Conservation (phyloP, 2,797 vertebrate species). For the Acanthurus tractus region DNA sequence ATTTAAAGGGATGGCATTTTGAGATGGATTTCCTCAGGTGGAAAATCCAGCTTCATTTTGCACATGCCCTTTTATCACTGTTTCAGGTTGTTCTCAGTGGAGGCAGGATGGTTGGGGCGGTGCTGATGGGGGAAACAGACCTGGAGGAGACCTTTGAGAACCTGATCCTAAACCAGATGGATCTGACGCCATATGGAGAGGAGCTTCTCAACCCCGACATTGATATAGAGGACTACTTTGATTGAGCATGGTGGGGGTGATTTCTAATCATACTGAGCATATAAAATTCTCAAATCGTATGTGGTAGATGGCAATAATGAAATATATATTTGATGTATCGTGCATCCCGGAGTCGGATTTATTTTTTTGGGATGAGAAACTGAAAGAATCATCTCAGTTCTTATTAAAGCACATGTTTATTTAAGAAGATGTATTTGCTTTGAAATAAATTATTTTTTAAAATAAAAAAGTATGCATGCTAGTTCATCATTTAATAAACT, state of each 20-base stretch:
- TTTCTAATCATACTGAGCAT: not conserved
- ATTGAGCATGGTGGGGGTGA: constrained; percentile 77
- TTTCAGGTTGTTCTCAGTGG: constrained; percentile 87
- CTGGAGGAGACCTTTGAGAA: constrained; percentile 99
- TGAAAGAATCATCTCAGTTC: not conserved
- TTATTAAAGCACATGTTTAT: constrained; percentile 1
- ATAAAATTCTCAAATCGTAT: not conserved
- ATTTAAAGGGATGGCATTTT: not conserved
- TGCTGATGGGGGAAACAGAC: constrained; percentile 95
- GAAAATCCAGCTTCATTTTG: not conserved
- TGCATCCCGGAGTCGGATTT: not conserved
- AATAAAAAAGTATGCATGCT: not conserved
- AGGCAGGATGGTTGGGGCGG: constrained; percentile 92
- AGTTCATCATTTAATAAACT: not conserved
- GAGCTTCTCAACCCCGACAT: constrained; percentile 93
- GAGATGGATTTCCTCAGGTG: not conserved
- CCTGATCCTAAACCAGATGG: constrained; percentile 97
- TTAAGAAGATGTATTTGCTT: constrained; percentile 35
- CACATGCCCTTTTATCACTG: not conserved
- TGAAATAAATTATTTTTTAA: constrained; percentile 48
- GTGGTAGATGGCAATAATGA: not conserved
- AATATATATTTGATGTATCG: not conserved
- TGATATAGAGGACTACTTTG: constrained; percentile 98
- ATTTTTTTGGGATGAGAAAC: not conserved
- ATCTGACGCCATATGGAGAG: constrained; percentile 92